These are phyloP conservation scores for Natrix natrix DNA, from an alignment of 2,797 vertebrate species.

Conservation along the genomic window DNA sequence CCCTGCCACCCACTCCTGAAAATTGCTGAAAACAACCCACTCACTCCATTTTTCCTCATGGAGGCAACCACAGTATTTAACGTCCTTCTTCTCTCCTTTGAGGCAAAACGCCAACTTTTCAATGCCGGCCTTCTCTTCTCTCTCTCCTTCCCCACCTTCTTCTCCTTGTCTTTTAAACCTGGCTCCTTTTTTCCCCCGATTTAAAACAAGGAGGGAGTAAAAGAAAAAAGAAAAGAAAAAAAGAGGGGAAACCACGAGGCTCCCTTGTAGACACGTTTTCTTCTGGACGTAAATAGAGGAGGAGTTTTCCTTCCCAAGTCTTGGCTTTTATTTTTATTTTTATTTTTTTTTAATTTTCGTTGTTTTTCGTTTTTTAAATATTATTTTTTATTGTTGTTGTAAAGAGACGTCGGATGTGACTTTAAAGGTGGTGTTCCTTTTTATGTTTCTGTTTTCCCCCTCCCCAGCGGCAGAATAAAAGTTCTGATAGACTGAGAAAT, in stretches of 20 bases:
- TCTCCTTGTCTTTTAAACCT: slow-evolving; percentile 67
- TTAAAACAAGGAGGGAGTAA: background rate
- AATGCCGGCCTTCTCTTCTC: slow-evolving; percentile 17
- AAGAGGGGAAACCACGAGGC: slow-evolving; percentile 59
- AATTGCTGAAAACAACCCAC: slow-evolving; percentile 1
- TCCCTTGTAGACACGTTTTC: slow-evolving; percentile 67
- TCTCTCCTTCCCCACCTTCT: too few relatives aligned
- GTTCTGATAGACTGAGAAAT: slow-evolving; percentile 59
- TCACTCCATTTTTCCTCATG: background rate
- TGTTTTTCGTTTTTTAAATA: slow-evolving; percentile 53
- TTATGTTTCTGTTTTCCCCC: background rate
- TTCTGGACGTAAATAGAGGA: slow-evolving; percentile 52
- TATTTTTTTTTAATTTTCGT: background rate
- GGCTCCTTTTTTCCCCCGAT: slow-evolving; percentile 47
- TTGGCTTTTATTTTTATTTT: slow-evolving; percentile 40
- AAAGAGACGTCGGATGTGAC: slow-evolving; percentile 67
- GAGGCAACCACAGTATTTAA: slow-evolving; percentile 53
- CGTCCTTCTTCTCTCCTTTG: slow-evolving; percentile 36
- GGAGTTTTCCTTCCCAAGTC: slow-evolving; percentile 63
- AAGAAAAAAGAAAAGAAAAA: too few relatives aligned
- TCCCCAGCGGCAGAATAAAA: slow-evolving; percentile 58
- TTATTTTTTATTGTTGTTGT: slow-evolving; percentile 68
- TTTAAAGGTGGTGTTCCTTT: slow-evolving; percentile 60
- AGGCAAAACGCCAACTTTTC: slow-evolving; percentile 50
- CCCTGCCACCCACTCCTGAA: background rate